Evolutionary conservation across 2,888 invertebrate genomes (phyloP).

Genomic region (Oligia latruncula): DNA sequence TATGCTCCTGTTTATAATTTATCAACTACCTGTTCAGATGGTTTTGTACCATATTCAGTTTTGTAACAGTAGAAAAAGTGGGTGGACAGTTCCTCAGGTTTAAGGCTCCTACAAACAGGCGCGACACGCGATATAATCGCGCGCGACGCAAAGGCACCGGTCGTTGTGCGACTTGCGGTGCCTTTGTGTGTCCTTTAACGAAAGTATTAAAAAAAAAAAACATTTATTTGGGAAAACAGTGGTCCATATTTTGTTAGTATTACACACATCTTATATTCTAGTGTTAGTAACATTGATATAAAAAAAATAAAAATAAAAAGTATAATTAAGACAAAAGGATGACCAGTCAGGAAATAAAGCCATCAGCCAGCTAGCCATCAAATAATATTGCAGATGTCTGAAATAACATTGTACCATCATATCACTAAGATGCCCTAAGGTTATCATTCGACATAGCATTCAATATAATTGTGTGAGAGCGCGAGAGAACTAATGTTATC

Average conservation of each 20-base stretch:
- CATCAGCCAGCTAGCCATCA: background rate
- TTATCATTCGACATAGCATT: slow-evolving; percentile 30
- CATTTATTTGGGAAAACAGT: no score
- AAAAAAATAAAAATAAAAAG: no score
- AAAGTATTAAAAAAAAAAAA: background rate
- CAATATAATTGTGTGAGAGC: slow-evolving; percentile 7
- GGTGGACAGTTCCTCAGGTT: background rate
- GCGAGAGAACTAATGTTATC: slow-evolving; percentile 32
- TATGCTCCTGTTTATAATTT: background rate
- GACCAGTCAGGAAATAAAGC: no score
- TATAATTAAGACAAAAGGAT: no score
- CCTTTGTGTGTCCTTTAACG: background rate
- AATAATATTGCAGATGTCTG: background rate
- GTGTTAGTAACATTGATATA: no score
- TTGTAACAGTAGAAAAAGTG: background rate
- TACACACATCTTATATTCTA: no score
- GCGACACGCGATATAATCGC: no score
- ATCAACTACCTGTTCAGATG: background rate
- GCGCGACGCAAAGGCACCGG: no score
- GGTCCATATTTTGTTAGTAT: no score
- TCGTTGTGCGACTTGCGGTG: no score
- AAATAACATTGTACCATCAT: slow-evolving; percentile 28
- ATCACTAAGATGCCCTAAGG: slow-evolving; percentile 31
- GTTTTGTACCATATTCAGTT: background rate
- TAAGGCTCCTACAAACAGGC: no score